phyloP scores from a whole-genome alignment of 2,797 vertebrate species.

The Sebastes variabilis region DNA sequence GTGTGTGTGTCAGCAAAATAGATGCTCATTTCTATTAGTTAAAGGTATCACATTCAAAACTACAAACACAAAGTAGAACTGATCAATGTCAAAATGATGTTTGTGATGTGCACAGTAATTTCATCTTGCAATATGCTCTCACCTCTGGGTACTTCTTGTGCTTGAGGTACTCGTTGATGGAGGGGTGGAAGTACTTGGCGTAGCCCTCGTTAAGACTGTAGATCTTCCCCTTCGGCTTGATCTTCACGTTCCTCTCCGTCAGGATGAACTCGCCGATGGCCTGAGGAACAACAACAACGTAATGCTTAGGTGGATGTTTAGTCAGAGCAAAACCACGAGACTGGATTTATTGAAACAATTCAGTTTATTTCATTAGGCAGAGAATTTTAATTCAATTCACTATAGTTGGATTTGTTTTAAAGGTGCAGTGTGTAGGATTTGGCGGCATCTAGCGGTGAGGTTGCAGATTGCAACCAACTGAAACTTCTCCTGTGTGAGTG shows the following conservation, averaged over 20 bases:
- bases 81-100: background rate
- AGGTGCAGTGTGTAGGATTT: no score
- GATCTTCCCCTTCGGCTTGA: constrained; percentile 93
- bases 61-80: background rate
- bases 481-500: no score
- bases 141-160: constrained; percentile 98
- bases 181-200: constrained; percentile 94
- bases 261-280: constrained; percentile 96
- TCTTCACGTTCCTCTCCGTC: constrained; percentile 92
- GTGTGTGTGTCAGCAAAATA: background rate
- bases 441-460: no score
- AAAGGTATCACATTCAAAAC: background rate
- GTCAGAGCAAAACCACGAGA: background rate
- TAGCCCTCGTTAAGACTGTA: constrained; percentile 98
- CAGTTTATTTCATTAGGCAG: background rate
- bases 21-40: background rate
- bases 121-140: constrained; percentile 36
- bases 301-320: background rate
- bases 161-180: constrained; percentile 91
- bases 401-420: background rate
- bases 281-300: constrained; percentile 65
- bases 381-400: background rate
- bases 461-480: no score
- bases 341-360: background rate
- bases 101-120: background rate